These are phyloP conservation scores for Malurus melanocephalus DNA, from an alignment of 2,113 vertebrate species.

Conservation along the genomic window DNA sequence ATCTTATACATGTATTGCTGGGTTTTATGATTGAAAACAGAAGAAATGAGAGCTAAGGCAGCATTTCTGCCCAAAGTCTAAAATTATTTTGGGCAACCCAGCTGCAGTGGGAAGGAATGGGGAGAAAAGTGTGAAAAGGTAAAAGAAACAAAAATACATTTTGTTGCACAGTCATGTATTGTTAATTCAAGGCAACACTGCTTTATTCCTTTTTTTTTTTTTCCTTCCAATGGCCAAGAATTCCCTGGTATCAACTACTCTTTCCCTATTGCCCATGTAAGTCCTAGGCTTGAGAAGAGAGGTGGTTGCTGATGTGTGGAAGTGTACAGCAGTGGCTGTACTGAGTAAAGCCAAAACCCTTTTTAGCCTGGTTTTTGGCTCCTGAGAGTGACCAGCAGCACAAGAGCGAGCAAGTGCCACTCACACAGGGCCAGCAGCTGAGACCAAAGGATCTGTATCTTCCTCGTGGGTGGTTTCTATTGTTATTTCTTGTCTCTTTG, in stretches of 20 bases:
- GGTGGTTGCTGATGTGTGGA: neutral
- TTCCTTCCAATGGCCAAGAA: neutral
- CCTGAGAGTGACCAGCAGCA: neutral
- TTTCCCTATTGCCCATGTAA: accelerated
- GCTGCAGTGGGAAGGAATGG: neutral
- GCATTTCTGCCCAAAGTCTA: neutral
- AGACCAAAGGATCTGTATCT: neutral
- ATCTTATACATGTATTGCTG: neutral
- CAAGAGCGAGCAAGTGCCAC: neutral
- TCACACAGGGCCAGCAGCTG: neutral
- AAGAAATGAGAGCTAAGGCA: neutral
- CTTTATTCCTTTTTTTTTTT: neutral
- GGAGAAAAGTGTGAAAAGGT: neutral
- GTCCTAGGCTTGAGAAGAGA: neutral
- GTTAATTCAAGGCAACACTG: neutral
- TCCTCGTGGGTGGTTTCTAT: accelerated
- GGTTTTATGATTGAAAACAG: neutral
- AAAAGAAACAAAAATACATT: neutral
- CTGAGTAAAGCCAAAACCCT: neutral
- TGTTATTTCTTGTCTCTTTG: neutral
- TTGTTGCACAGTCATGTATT: neutral
- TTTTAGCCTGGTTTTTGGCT: neutral
- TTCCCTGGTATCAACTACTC: neutral
- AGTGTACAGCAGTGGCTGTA: neutral
- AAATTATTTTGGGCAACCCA: neutral